Evolutionary conservation across 1,140 invertebrate species (phyloP).

Genomic region (Apis laboriosa): DNA sequence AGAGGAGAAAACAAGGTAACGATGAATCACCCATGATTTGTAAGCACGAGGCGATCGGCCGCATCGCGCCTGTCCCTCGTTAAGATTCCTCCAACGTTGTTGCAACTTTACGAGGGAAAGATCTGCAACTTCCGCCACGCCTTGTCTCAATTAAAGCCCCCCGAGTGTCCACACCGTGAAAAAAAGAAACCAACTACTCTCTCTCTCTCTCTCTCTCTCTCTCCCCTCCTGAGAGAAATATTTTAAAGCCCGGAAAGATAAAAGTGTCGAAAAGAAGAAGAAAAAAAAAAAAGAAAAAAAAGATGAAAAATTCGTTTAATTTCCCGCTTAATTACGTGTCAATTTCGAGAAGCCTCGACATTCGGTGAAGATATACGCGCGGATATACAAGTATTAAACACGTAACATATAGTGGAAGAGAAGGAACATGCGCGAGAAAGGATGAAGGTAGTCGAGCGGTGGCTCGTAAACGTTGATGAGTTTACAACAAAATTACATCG

Average conservation of each 20-base stretch:
- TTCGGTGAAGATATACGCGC: not conserved
- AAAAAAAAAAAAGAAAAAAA: too few relatives aligned
- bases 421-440: not conserved
- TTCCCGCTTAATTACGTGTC: constrained; percentile 7
- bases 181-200: not conserved
- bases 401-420: constrained; percentile 13
- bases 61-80: constrained; percentile 27
- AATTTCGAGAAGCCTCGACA: not conserved
- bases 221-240: not conserved
- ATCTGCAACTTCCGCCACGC: not conserved
- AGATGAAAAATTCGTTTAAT: not conserved
- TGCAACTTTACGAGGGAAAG: constrained; percentile 48
- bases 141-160: constrained; percentile 9
- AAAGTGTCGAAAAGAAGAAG: too few relatives aligned
- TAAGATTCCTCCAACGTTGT: constrained; percentile 45
- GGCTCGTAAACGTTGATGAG: constrained; percentile 54
- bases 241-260: too few relatives aligned
- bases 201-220: not conserved
- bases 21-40: constrained; percentile 58
- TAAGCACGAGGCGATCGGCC: constrained; percentile 47
- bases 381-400: constrained; percentile 40
- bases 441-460: not conserved
- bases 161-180: not conserved
- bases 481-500: constrained; percentile 54
- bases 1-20: constrained; percentile 41